phyloP scores from a whole-genome alignment of 1,140 invertebrate species.

The Drosophila miranda region DNA sequence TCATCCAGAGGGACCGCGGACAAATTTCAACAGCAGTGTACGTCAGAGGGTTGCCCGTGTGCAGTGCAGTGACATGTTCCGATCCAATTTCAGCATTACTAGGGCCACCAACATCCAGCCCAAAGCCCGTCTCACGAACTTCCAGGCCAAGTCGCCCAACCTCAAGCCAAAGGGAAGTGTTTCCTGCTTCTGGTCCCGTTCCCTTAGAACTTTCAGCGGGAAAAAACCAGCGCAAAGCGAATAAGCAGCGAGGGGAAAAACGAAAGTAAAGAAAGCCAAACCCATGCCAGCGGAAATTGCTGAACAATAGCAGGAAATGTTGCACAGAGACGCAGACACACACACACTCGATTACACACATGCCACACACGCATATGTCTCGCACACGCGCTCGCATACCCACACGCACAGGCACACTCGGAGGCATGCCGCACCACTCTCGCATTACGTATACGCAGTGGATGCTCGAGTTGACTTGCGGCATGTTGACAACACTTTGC shows the following conservation, averaged over 20 bases:
- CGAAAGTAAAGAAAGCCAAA: constrained; percentile 17
- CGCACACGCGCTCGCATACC: constrained; percentile 25
- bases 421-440: background rate
- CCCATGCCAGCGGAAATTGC: constrained; percentile 65
- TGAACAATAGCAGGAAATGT: constrained; percentile 72
- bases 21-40: constrained; percentile 51
- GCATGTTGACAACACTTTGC: constrained; percentile 76
- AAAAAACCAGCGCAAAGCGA: background rate
- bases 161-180: too few relatives aligned
- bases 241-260: constrained; percentile 3
- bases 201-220: too few relatives aligned
- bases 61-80: constrained; percentile 35
- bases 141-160: too few relatives aligned
- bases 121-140: too few relatives aligned
- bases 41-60: constrained; percentile 29
- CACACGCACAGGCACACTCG: constrained; percentile 20
- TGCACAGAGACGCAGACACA: constrained; percentile 43
- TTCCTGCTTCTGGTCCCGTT: too few relatives aligned
- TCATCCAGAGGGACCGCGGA: constrained; percentile 13
- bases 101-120: too few relatives aligned
- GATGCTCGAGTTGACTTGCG: constrained; percentile 59
- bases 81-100: background rate
- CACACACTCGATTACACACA: constrained; percentile 65
- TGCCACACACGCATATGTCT: constrained; percentile 12
- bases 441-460: constrained; percentile 68